Evolutionary conservation across 1,140 invertebrate genomes (phyloP).

Genomic region (Drepana arcuata): DNA sequence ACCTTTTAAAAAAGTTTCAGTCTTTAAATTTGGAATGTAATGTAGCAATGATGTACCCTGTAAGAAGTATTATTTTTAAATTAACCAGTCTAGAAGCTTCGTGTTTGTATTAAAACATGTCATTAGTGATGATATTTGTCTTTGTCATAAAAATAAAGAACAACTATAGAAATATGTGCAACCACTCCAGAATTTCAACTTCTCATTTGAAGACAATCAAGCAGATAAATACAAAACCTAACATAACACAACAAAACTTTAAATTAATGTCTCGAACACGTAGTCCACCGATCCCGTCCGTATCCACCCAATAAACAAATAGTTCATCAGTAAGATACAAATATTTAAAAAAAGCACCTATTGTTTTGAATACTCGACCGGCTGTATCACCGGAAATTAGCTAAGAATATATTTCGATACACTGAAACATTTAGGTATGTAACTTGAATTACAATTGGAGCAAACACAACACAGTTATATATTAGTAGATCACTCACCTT

Average conservation of each 20-base stretch:
- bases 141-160: too few relatives aligned
- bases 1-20: conserved; percentile 54
- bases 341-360: conserved; percentile 44
- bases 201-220: not conserved
- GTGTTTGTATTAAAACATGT: too few relatives aligned
- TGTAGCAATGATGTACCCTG: too few relatives aligned
- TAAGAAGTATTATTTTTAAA: too few relatives aligned
- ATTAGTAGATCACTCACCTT: conserved; percentile 38
- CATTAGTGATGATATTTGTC: too few relatives aligned
- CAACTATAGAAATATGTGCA: too few relatives aligned
- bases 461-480: too few relatives aligned
- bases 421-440: not conserved
- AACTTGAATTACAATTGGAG: too few relatives aligned
- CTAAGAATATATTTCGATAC: conserved; percentile 1
- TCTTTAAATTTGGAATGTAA: conserved; percentile 62
- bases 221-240: not conserved
- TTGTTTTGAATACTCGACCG: conserved; percentile 65
- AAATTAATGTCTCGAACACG: too few relatives aligned
- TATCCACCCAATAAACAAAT: not conserved
- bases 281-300: too few relatives aligned
- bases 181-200: too few relatives aligned
- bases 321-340: conserved; percentile 4
- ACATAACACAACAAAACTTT: not conserved
- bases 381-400: conserved; percentile 47
- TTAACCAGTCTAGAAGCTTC: too few relatives aligned